Evolutionary conservation across 2,113 vertebrate genomes (phyloP), one percentile per base, ranked within the genome.

Genomic region (Seriola rivoliana): DNA sequence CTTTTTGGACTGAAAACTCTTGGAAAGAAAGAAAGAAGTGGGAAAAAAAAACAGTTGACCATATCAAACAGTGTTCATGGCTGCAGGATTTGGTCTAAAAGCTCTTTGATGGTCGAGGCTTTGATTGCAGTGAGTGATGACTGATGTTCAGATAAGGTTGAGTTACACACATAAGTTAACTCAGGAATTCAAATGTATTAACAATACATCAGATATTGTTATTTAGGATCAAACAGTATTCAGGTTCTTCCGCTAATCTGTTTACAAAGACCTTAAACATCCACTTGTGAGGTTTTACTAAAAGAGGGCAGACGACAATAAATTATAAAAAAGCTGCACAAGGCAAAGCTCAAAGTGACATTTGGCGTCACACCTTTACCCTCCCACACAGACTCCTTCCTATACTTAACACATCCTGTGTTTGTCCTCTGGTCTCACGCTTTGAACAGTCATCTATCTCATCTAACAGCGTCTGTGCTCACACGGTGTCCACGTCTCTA

Each of bases 371-470:
- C 72, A 82, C 70, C 40, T 74, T 70, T n/a, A 48, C 21, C 77
- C 66, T 76, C 60, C 68, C 55, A 62, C 32, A 25, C 38, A 50
- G 65, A 81, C 40, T 16, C 69, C n/a, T 52, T 78, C 67, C 80
- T 59, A 10, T 17, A 78, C 60, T 59, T 3, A 62, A 71, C 67
- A 81, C 77, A 58, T 90, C 85, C 92, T 88, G 89, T 44, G 4
- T 89, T 92, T 87, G 80, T 70, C 29, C 14, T 58, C 42, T 2
- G 21, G 8, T 62, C 58, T 64, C 46, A 69, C 1, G 21, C 77
- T 66, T 80, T 75, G 46, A 78, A 78, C 17, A 9, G 14, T 29
- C 38, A 40, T 75, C 19, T 0, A n/a, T 71, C 63, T 82, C 48
- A 29, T 17, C 34, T 40, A 9, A 23, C 25, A 19, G 34, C 4